Evolutionary conservation across 2,888 invertebrate species (phyloP), one percentile per base, ranked within the genome.

Genomic region (Hypercompe scribonia): DNA sequence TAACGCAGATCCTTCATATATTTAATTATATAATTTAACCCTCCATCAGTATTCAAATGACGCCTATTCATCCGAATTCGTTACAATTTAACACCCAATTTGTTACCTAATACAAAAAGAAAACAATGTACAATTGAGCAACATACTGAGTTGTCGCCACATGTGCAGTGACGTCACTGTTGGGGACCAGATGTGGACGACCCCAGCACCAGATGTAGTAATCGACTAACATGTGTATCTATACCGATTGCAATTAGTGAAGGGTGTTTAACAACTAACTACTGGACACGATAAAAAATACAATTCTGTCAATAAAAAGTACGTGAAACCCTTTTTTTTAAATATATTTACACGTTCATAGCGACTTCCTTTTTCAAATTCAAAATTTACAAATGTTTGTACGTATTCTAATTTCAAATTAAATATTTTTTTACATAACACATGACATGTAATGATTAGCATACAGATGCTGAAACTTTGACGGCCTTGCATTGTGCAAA

Each of bases 151-250:
- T 88, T 90, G 91, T 91, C 89, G 90, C 91, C 93, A 93, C 93
- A 93, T 93, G 94, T 92, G 89, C 87, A 81, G 80, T 93, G 91
- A 93, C 93, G 94, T 92, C 92, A 92, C 87, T 64, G 83, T 88
- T 91, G 93, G 87, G 83, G 81, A 84, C 93, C 94, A 94, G 93
- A 94, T 94, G 94, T 89, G 90, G 80, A 66, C 75, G 78, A 81
- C 81, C 78, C 83, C 79, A 79, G 65, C 74, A 87, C 91, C 93
- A 93, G 92, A 92, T 93, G 93, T 89, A 87, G 84, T 79, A 74
- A 87, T 88, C 92, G 88, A 88, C 88, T 91, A 91, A 94, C 94
- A 94, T 94, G 91, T 94, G 94, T 94, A 93, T 87, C 86, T 86
- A 84, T 87, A 86, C 87, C 83, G 86, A 86, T 88, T 85, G 82